Percentiles rank a stretch among this genome's conserved stretches.
Evolutionary conservation across 2,797 vertebrate genomes (phyloP).

Genomic region (Leucoraja ocellata): DNA sequence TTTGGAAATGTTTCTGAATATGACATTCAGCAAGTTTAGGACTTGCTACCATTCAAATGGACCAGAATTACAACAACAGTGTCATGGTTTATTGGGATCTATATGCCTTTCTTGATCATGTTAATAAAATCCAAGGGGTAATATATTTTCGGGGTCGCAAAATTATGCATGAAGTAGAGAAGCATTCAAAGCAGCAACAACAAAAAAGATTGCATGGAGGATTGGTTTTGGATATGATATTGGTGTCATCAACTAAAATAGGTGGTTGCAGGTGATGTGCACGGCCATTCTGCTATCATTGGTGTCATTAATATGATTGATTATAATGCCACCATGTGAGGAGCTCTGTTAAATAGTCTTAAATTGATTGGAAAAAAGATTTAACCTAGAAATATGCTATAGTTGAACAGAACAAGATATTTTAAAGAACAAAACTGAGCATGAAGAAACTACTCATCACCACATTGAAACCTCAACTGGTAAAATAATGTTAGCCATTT

Average conservation of each 20-base stretch:
- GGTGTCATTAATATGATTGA: not conserved
- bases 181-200: not conserved
- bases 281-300: not conserved
- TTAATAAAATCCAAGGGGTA: not conserved
- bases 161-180: not conserved
- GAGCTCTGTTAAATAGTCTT: not conserved
- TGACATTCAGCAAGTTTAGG: too few species aligned
- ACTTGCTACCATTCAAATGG: too few species aligned
- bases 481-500: not conserved
- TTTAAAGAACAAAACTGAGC: conserved; percentile 1
- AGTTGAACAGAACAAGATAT: not conserved
- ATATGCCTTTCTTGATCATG: not conserved
- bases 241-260: not conserved
- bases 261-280: too few species aligned
- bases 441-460: not conserved
- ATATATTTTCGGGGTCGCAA: not conserved
- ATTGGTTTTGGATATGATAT: not conserved
- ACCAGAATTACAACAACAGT: too few species aligned
- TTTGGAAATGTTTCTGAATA: too few species aligned
- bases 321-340: not conserved
- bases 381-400: not conserved
- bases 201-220: not conserved
- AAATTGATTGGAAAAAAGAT: not conserved
- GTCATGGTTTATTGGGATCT: not conserved
- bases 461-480: not conserved